Evolutionary conservation across 1,140 invertebrate genomes (phyloP).

Genomic region (Ganaspis sp.): DNA sequence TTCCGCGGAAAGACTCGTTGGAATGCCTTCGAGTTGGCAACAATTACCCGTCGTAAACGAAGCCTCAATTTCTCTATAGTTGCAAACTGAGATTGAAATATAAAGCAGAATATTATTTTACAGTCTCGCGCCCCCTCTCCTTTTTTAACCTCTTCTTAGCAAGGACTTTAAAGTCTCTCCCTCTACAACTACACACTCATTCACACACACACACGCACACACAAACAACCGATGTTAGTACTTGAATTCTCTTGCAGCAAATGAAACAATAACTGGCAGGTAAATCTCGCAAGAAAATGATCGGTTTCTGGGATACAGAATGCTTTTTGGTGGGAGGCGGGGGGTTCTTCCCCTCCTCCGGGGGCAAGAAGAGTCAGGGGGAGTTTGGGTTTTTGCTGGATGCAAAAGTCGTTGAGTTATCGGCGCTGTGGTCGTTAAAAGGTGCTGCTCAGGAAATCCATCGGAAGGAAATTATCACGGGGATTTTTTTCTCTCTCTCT

Average conservation of each 20-base stretch:
- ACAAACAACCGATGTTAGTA: too few species aligned
- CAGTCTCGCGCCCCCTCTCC: neutral
- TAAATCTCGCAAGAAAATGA: slow-evolving; percentile 32
- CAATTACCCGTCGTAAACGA: slow-evolving; percentile 69
- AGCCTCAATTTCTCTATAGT: slow-evolving; percentile 34
- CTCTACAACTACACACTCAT: too few species aligned
- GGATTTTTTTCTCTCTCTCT: slow-evolving; percentile 29
- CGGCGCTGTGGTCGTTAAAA: slow-evolving; percentile 46
- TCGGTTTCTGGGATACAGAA: slow-evolving; percentile 35
- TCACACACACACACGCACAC: too few species aligned
- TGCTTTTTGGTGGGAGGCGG: neutral
- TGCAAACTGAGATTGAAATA: slow-evolving; percentile 66
- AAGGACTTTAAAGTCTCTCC: neutral
- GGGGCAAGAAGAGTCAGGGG: neutral
- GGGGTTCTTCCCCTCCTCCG: too few species aligned
- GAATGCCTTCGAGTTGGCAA: slow-evolving; percentile 63
- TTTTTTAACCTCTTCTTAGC: neutral
- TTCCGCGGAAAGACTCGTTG: slow-evolving; percentile 60
- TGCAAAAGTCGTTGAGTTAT: slow-evolving; percentile 34
- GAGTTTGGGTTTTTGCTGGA: slow-evolving; percentile 32
- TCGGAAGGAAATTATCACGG: slow-evolving; percentile 52
- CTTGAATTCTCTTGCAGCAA: neutral
- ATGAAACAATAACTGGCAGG: slow-evolving; percentile 20
- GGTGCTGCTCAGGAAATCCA: slow-evolving; percentile 52
- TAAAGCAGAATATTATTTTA: slow-evolving; percentile 57